Evolutionary conservation across 1,140 invertebrate genomes (phyloP).

Genomic region (Gryon sp.): DNA sequence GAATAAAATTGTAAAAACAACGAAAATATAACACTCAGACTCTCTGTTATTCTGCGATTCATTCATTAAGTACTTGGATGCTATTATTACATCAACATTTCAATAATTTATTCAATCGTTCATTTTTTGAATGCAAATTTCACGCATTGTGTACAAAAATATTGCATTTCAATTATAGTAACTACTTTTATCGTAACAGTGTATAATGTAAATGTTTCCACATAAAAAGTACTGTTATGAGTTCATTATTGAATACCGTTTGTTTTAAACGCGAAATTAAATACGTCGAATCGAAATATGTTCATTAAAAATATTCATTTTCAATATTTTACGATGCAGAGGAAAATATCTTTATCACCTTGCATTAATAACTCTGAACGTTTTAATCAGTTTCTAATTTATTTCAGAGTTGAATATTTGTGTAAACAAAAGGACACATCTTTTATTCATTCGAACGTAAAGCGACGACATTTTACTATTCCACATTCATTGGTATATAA

Average conservation of each 20-base stretch:
- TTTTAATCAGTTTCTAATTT: conserved; percentile 9
- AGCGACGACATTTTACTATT: too few species aligned
- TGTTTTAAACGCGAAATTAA: conserved; percentile 20
- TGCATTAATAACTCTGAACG: conserved; percentile 13
- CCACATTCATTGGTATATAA: too few species aligned
- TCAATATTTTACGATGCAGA: background rate
- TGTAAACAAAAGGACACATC: conserved; percentile 33
- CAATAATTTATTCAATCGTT: background rate
- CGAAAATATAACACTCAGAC: too few species aligned
- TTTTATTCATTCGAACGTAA: conserved; percentile 1
- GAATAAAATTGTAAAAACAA: too few species aligned
- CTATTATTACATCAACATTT: conserved; percentile 15
- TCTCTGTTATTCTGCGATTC: background rate
- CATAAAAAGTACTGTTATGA: background rate
- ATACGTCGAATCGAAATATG: background rate
- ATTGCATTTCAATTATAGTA: conserved; percentile 34
- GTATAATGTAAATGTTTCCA: conserved; percentile 31
- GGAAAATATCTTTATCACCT: conserved; percentile 11
- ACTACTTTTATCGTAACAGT: conserved; percentile 32
- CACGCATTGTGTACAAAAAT: conserved; percentile 10
- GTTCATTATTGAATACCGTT: too few species aligned
- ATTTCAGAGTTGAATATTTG: conserved; percentile 6
- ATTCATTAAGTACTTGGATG: background rate
- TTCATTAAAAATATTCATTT: background rate
- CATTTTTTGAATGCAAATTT: background rate